Conservation (phyloP, 1,140 invertebrate species). For the Procambarus clarkii region DNA sequence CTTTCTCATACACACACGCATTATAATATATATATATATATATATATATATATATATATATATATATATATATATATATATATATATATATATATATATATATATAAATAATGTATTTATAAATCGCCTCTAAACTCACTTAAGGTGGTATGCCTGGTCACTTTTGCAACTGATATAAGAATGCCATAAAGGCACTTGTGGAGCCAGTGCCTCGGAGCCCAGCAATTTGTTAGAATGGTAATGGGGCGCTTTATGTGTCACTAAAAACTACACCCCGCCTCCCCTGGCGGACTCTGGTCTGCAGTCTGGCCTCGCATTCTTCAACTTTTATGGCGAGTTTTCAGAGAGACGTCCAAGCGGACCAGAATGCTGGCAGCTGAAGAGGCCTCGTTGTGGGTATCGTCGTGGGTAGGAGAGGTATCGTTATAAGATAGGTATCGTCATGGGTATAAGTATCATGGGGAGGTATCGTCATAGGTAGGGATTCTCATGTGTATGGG, state of each 20-base stretch:
- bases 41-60: conserved; percentile 12
- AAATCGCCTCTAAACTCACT: background rate
- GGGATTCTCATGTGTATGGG: too few relatives aligned
- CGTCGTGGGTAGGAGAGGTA: too few relatives aligned
- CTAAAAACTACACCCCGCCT: background rate
- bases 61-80: conserved; percentile 9
- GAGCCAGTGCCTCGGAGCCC: background rate
- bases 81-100: conserved; percentile 6
- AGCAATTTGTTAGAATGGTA: conserved; percentile 31
- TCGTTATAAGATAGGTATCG: too few relatives aligned
- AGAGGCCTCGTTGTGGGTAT: too few relatives aligned
- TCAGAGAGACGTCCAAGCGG: too few relatives aligned
- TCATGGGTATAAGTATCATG: too few relatives aligned
- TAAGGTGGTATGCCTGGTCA: background rate
- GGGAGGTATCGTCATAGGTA: too few relatives aligned
- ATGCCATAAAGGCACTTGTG: conserved; percentile 30
- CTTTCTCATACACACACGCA: too few relatives aligned
- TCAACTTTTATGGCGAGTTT: background rate
- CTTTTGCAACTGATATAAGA: conserved; percentile 9
- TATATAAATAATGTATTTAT: background rate
- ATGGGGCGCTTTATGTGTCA: conserved; percentile 24
- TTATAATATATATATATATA: background rate
- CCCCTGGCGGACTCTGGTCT: conserved; percentile 3
- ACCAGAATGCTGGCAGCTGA: too few relatives aligned
- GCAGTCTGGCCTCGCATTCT: conserved; percentile 24